Conservation (phyloP, 2,797 vertebrate species). For the Cephalopachus bancanus region DNA sequence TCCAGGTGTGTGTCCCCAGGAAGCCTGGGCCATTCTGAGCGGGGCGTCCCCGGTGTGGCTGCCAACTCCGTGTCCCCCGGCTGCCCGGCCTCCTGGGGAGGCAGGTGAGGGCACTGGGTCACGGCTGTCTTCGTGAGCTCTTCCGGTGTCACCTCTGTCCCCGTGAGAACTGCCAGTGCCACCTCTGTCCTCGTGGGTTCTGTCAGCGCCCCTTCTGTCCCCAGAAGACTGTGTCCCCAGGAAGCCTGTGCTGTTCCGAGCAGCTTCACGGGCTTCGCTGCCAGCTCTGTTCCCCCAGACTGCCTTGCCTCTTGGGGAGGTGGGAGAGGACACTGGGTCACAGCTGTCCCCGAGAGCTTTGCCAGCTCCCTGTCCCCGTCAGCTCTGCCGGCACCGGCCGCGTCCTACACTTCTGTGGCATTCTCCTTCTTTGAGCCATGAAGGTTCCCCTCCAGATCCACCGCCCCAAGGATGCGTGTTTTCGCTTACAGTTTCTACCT, state of each 20-base stretch:
- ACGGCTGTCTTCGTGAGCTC: background rate
- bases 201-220: fast-evolving
- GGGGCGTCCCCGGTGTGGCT: background rate
- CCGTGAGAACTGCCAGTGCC: fast-evolving
- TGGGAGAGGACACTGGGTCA: too few species aligned
- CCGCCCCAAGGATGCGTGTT: fast-evolving
- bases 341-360: background rate
- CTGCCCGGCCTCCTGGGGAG: background rate
- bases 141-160: background rate
- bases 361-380: background rate
- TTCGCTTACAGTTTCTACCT: background rate
- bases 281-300: too few species aligned
- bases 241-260: too few species aligned
- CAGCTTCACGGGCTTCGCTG: too few species aligned
- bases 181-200: background rate
- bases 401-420: fast-evolving
- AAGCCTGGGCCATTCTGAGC: fast-evolving
- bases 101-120: background rate
- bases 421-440: background rate
- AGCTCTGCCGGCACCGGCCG: too few species aligned
- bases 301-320: too few species aligned
- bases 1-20: fast-evolving
- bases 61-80: background rate
- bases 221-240: background rate
- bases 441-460: background rate